Evolutionary conservation across 2,888 invertebrate genomes (phyloP), one percentile per base, ranked within the genome.

Genomic region (Drosophila helvetica): DNA sequence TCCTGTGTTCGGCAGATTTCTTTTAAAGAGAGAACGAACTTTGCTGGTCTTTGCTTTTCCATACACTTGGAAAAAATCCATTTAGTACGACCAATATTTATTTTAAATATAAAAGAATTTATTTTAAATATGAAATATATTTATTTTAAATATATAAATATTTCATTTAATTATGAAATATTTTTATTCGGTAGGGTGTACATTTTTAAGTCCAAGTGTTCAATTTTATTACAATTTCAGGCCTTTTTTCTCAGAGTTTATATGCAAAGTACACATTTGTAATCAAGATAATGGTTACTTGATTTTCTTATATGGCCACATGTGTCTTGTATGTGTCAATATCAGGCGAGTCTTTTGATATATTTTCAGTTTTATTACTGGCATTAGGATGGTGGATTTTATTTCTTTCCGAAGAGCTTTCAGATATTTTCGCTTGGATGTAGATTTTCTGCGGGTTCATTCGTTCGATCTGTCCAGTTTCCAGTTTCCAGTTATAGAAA

Each of bases 231-330:
- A n/a, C n/a, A n/a, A n/a, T n/a, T 53, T 65, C 22, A 53, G 52
- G 46, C n/a, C 2, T 3, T 42, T 10, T 6, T 38, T 19, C 43
- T 52, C 52, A 3, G 3, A 42, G 58, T 55, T 19, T 43, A 25
- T 43, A 18, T 43, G 7, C 3, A n/a, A 15, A 25, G n/a, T 9
- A 48, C 50, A 3, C 15, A 43, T 50, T 61, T 61, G 30, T 61
- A 47, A 42, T 42, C 19, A 17, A 43, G 62, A 43, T 30, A 62
- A 50, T 61, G 48, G 27, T 48, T 42, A 62, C 19, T 42, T 30
- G 42, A 10, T 12, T 60, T 42, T 42, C 19, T n/a, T 27, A 48
- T 59, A 61, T 38, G 38, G 59, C n/a, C 46, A 15, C 25, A 38
- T 25, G 10, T n/a, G 18, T 17, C 25, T 25, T 12, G 12, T 33